Conservation (phyloP, 1,140 invertebrate genomes). For the Dendroctonus valens region DNA sequence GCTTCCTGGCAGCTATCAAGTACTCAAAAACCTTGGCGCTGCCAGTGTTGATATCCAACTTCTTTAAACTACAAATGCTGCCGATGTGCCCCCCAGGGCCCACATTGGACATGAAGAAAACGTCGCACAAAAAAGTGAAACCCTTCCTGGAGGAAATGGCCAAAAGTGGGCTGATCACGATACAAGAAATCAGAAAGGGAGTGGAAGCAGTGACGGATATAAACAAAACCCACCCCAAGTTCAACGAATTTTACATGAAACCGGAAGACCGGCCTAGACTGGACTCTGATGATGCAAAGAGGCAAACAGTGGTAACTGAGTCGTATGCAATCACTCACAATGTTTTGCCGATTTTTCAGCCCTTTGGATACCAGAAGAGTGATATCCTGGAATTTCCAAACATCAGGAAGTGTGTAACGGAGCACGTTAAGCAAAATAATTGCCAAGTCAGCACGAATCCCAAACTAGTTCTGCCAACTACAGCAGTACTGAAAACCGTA, state of each 20-base stretch:
- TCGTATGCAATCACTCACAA: conserved; percentile 68
- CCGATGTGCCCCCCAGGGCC: conserved; percentile 65
- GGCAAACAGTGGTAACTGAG: conserved; percentile 59
- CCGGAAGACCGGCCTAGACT: conserved; percentile 40
- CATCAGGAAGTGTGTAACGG: conserved; percentile 68
- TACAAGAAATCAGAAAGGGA: conserved; percentile 70
- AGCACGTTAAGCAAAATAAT: conserved; percentile 74
- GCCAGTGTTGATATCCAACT: conserved; percentile 73
- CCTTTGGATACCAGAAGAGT: conserved; percentile 69
- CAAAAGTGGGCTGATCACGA: conserved; percentile 61
- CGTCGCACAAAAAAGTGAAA: conserved; percentile 84
- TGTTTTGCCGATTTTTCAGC: conserved; percentile 64
- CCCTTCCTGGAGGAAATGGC: conserved; percentile 74
- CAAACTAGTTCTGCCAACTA: conserved; percentile 58
- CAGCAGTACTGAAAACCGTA: conserved; percentile 44
- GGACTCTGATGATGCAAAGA: conserved; percentile 37
- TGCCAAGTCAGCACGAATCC: conserved; percentile 57
- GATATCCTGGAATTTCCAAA: conserved; percentile 64
- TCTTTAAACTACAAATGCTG: conserved; percentile 77
- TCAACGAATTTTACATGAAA: conserved; percentile 48
- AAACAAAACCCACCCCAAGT: conserved; percentile 57
- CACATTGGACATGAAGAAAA: conserved; percentile 83
- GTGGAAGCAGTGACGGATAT: conserved; percentile 68
- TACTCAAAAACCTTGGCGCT: conserved; percentile 61
- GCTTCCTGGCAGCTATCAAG: conserved; percentile 77